A percentile compares a stretch with the other conserved stretches of the same genome.
Conservation (phyloP, 2,888 invertebrate genomes). For the Drosophila kambysellisi region DNA sequence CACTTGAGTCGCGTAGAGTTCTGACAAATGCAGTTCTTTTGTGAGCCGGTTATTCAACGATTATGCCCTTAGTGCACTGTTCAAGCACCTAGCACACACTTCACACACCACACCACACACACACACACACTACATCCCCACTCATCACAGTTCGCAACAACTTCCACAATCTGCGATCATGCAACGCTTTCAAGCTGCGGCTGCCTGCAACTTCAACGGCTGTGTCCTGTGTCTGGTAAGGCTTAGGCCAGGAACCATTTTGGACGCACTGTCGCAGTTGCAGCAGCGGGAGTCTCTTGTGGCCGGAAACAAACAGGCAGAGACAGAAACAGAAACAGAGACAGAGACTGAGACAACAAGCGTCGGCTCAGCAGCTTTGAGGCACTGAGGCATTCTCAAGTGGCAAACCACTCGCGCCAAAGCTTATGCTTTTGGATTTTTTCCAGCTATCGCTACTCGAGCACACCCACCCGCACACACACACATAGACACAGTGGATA, state of each 20-base stretch:
- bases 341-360: background rate
- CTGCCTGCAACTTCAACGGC: constrained; percentile 12
- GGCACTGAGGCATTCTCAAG: constrained; percentile 39
- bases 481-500: constrained; percentile 52
- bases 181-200: constrained; percentile 27
- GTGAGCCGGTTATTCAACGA: constrained; percentile 20
- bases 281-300: constrained; percentile 31
- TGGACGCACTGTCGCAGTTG: constrained; percentile 17
- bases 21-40: background rate
- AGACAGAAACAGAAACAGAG: background rate
- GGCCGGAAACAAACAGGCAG: constrained; percentile 45
- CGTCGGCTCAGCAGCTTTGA: constrained; percentile 27
- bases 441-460: constrained; percentile 79
- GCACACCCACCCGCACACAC: constrained; percentile 62
- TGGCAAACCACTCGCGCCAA: constrained; percentile 57
- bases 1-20: background rate
- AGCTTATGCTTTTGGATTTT: constrained; percentile 80
- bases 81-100: constrained; percentile 13
- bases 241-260: constrained; percentile 9
- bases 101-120: constrained; percentile 6
- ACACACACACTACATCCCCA: background rate
- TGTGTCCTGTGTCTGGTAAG: constrained; percentile 7
- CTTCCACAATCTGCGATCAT: constrained; percentile 41
- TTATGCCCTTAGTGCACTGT: constrained; percentile 26
- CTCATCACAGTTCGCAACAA: constrained; percentile 14